Conservation (phyloP, 1,140 invertebrate species). For the Semibalanus balanoides region DNA sequence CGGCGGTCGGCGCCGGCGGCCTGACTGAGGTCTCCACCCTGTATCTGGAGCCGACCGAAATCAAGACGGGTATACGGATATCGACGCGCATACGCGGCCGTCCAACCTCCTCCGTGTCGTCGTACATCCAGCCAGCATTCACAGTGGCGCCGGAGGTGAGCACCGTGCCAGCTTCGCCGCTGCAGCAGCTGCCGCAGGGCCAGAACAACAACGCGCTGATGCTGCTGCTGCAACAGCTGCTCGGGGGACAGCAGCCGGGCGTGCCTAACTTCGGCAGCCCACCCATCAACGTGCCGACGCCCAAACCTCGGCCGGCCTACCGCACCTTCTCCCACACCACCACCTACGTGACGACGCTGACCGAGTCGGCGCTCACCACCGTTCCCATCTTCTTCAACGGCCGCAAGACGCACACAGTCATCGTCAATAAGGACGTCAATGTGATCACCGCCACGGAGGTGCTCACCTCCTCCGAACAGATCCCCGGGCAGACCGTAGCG, state of each 20-base stretch:
- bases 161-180: not conserved
- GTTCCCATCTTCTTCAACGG: conserved; percentile 75
- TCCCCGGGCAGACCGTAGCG: not conserved
- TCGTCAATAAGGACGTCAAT: conserved; percentile 60
- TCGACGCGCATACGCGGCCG: not conserved
- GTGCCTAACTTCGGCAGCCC: not conserved
- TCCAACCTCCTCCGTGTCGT: not conserved
- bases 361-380: conserved; percentile 65
- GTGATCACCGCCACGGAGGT: conserved; percentile 79
- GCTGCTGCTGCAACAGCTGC: not conserved
- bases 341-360: conserved; percentile 79
- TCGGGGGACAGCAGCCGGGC: not conserved
- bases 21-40: not conserved
- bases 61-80: not conserved
- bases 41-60: not conserved
- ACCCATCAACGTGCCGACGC: not conserved
- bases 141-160: not conserved
- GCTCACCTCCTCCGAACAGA: conserved; percentile 41
- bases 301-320: not conserved
- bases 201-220: not conserved
- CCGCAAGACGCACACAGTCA: conserved; percentile 72
- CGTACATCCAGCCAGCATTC: not conserved
- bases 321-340: conserved; percentile 23
- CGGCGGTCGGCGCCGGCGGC: not conserved
- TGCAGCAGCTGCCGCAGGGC: too few species aligned